Evolutionary conservation across 30 jellyfish, hydroid and myxozoan species (phyloP), one percentile per base, ranked within the genome.

Genomic region (Morbakka virulenta): DNA sequence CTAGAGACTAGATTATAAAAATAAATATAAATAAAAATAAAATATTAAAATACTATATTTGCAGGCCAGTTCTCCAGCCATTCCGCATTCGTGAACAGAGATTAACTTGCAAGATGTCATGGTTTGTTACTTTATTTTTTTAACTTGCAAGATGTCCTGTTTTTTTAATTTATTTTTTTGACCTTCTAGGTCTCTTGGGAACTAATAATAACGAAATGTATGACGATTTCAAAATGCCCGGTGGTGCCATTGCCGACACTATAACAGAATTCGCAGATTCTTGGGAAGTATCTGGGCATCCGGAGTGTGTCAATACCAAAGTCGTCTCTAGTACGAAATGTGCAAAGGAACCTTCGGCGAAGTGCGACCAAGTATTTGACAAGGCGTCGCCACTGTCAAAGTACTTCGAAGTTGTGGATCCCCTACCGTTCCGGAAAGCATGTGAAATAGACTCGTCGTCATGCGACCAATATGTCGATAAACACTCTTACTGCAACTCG

Each of bases 341-440:
- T 82, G 72, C 71, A 64, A 61, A 82, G 26, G 80, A 89, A 13
- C 99, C 99, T 13, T 86, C 99, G 12, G 74, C 64, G 13, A 67
- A 85, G 31, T 93, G 99, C 86, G 3, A 17, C 52, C 88, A 93
- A 65, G 41, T 93, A 25, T 93, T 93, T 88, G 41, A 77, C 14
- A 74, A 64, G 4, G 29, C 97, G 22, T 86, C 99, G 28, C 92
- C 92, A 65, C 61, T 86, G 3, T 91, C 99, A 3, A 64, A 67
- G 35, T 69, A 64, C 76, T 93, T 80, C 77, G 36, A 57, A 14
- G 26, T 32, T 28, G 81, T 86, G 20, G 99, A 93, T 79, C 95
- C 99, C 13, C 67, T 66, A 53, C 94, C 99, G 62, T 93, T 93
- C 94, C 32, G 69, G 76, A 69, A 80, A 28, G 94, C 99, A 20